Base-by-base conservation (phyloP, 2,113 vertebrate genomes). In the Martes martes region DNA sequence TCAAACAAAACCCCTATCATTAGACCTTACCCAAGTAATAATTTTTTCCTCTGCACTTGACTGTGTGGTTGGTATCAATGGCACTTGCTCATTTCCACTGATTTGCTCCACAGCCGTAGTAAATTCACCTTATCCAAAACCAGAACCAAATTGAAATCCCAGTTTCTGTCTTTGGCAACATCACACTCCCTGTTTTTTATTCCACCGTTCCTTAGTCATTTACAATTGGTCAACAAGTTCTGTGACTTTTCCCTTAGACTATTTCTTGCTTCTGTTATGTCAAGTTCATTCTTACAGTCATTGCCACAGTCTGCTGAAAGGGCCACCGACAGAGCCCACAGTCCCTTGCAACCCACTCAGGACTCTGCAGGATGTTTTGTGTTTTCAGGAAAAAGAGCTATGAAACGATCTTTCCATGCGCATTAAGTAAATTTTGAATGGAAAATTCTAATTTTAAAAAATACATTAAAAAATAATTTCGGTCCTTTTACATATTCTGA, bases 401-500 rank as follows among this genome's bases (percentile, higher is more conserved):
- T 33, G 69, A 92, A 71, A 74, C 84, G 11, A 83, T 45, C 59
- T 90, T 86, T 91, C 50, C 18, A 69, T 18, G 36, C 47, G 19
- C 1, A 84, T 33, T 92, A 69, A 76, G 39, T 80, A 23, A 55
- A 69, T 33, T 28, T 81, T 74, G 73, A 69, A 89, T 80, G 45
- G 85, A 92, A 92, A 91, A 63, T 80, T 92, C 24, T 76, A 95
- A 78, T 86, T 89, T 67, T 3, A 85, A 33, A 92, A 89, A 45
- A 45, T 23, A 18, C 33, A 55, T 57, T 69, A 69, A n/a, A 69
- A 69, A 89, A 67, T 92, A 26, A 76, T 52, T 47, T 67, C 50
- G 31, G 15, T 80, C 26, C 39, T 81, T 4, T 33, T 52, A 23
- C 16, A 31, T 11, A 5, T 55, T 18, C 69, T 73, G 16, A 91